Evolutionary conservation across 2,888 invertebrate species (phyloP).

Genomic region (Drosophila seclusa): DNA sequence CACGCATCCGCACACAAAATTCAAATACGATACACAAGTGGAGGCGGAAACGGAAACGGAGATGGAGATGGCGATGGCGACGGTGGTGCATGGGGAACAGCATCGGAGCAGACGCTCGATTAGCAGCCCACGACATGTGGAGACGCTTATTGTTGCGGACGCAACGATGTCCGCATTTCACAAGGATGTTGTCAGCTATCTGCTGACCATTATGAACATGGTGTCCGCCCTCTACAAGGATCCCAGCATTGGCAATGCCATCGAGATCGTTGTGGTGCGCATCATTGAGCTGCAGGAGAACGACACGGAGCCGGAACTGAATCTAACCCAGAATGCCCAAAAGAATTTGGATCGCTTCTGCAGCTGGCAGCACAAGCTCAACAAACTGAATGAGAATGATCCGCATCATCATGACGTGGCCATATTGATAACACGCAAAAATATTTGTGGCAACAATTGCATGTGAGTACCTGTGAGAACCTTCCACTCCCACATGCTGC

Average conservation of each 20-base stretch:
- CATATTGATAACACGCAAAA: conserved; percentile 92
- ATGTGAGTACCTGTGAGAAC: conserved; percentile 73
- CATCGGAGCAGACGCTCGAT: conserved; percentile 87
- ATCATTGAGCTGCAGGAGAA: conserved; percentile 89
- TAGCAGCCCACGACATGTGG: conserved; percentile 92
- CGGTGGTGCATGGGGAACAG: conserved; percentile 19
- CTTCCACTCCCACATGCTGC: background rate
- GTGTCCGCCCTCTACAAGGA: conserved; percentile 94
- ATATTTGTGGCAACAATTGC: conserved; percentile 88
- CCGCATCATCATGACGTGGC: conserved; percentile 96
- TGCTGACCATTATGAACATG: conserved; percentile 97
- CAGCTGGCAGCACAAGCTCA: conserved; percentile 91
- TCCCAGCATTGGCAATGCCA: conserved; percentile 95
- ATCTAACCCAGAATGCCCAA: conserved; percentile 93
- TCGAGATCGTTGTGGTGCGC: conserved; percentile 95
- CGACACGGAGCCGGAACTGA: conserved; percentile 87
- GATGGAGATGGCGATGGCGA: conserved; percentile 8
- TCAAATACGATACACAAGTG: conserved; percentile 57
- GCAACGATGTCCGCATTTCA: conserved; percentile 94
- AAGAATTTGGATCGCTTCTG: conserved; percentile 93
- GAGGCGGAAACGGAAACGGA: background rate
- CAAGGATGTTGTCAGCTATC: conserved; percentile 93
- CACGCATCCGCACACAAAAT: conserved; percentile 54
- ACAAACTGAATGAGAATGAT: conserved; percentile 91
- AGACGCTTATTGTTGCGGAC: conserved; percentile 95